Evolutionary conservation across 2,888 invertebrate species (phyloP), one percentile per base, ranked within the genome.

Genomic region (Apamea sordens): DNA sequence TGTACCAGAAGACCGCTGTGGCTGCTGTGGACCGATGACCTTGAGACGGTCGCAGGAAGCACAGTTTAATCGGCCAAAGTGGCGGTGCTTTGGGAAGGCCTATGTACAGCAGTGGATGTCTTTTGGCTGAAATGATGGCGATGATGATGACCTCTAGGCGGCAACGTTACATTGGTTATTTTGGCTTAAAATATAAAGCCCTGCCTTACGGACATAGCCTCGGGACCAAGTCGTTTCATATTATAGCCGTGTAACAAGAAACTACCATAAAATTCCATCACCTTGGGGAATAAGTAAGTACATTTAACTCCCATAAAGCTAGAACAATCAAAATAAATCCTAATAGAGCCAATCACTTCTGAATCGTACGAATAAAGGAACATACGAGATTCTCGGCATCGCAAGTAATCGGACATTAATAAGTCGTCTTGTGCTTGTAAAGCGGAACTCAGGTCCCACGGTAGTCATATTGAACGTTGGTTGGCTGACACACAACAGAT

Each of bases 381-480:
- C 69, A 69, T 70, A 84, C 63, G 72, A 75, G 85, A 70, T 73
- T 47, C 80, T 85, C 74, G 63, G 76, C 64, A 77, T 87, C 73
- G 65, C 74, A 28, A 70, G 88, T 87, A 87, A 85, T 87, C 72
- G 81, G 76, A 87, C 85, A 87, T 85, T 85, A 87, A 85, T 85
- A 87, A 85, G 79, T 80, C 89, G 82, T 87, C 76, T 80, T 85
- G 88, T 87, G 82, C 85, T 85, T 85, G 82, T 87, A 87, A 89
- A 89, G 89, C 88, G 79, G 88, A 87, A 85, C 88, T 82, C 68
- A 85, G 74, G 88, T 87, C 87, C 87, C 89, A 69, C 69, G 79
- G 70, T 75, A 85, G 80, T 87, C 89, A 78, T 89, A 89, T 75
- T 76, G 82, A 78, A 82, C 85, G 61, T 75, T 68, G 73, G 63